Percentiles rank a stretch among this genome's conserved stretches.
phyloP scores from a whole-genome alignment of 2,113 vertebrate species.

The Equus przewalskii region DNA sequence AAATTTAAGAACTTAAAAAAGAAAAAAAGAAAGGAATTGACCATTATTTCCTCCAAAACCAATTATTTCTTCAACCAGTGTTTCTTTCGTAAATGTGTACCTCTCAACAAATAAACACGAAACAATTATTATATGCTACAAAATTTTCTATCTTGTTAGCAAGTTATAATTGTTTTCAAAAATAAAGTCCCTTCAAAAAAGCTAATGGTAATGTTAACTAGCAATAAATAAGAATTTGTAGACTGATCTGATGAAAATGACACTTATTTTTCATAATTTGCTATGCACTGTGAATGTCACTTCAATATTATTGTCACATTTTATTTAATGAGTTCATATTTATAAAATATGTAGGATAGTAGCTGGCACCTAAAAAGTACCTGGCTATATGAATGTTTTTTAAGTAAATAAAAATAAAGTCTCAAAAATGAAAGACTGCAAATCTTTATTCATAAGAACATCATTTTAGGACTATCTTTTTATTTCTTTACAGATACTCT shows the following conservation, averaged over 20 bases:
- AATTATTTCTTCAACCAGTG: not conserved
- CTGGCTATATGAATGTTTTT: not conserved
- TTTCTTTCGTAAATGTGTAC: not conserved
- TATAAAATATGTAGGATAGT: not conserved
- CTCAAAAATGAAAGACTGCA: not conserved
- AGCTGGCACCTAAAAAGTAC: not conserved
- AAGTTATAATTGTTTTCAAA: conserved; percentile 25
- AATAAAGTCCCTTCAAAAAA: not conserved
- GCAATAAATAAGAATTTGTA: not conserved
- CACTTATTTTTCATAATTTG: not conserved
- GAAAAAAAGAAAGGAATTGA: not conserved
- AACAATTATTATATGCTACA: not conserved
- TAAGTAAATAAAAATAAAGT: conserved; percentile 30
- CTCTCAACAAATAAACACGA: not conserved
- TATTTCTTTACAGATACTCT: not conserved
- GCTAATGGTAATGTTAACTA: not conserved
- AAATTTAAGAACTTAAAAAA: not conserved
- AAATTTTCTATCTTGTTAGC: not conserved
- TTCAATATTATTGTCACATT: not conserved
- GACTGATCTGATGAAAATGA: not conserved
- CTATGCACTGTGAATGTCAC: not conserved
- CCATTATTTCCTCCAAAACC: not conserved
- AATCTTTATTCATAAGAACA: not conserved
- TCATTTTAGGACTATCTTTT: not conserved
- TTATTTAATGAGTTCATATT: not conserved